Evolutionary conservation across 1,140 invertebrate genomes (phyloP), one percentile per base, ranked within the genome.

Genomic region (Apolygus lucorum): DNA sequence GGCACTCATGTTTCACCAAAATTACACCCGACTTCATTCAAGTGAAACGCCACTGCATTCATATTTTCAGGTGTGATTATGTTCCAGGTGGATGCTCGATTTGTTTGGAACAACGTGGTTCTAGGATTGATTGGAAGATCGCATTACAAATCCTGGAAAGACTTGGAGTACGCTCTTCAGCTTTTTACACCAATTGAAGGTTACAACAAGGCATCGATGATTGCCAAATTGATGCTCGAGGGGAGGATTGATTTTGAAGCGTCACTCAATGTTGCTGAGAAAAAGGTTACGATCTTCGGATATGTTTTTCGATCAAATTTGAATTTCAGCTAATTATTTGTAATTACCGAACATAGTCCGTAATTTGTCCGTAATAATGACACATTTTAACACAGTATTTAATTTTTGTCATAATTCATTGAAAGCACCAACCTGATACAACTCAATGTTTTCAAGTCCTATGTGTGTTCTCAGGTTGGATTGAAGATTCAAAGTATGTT

Each of bases 91-190:
- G 88, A 91, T 74, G 87, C 90, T 74, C 80, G 89, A 49, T 78
- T 87, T 1, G 85, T 85, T 21, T 91, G 88, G 82, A 90, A 90
- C 66, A 84, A 84, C n/a, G 81, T 89, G 72, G 83, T 86, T 1
- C 80, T 87, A 29, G 90, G 90, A 27, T 90, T 91, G 72, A 84
- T 85, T 1, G 89, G 71, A 8, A 69, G 71, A 13, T 70, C 74
- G 2, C 72, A 75, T 67, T 74, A 71, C 26, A 28, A 42, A 49
- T 68, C 70, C n/a, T 75, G 74, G 74, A 69, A 70, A 17, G 74
- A 91, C 77, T 89, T 92, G 64, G 86, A 91, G 71, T 90, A 91
- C 74, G 84, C 86, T 17, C 90, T 90, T 74, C 84, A 88, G 72
- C 78, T 91, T 13, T 90, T 86, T 74, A 90, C 89, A 0, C 90